These are phyloP conservation scores for Amiota communis DNA, from an alignment of 2,888 invertebrate species.

Conservation along the genomic window DNA sequence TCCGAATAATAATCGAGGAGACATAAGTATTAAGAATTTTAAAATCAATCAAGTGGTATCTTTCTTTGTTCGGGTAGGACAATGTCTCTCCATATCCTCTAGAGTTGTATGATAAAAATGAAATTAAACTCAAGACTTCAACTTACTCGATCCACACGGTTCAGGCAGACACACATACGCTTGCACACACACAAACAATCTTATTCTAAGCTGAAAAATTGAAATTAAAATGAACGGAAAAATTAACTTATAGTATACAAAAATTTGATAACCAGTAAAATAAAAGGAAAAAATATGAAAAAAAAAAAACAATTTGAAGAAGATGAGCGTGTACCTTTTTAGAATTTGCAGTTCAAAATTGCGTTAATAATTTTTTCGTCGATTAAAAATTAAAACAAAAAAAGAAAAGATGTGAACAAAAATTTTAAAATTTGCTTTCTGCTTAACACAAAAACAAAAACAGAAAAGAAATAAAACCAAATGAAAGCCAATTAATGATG, in stretches of 20 bases:
- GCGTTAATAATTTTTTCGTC: conserved; percentile 53
- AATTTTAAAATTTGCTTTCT: conserved; percentile 15
- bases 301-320: conserved; percentile 42
- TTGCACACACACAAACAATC: conserved; percentile 35
- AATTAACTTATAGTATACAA: too few species aligned
- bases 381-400: conserved; percentile 39
- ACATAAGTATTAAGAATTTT: too few species aligned
- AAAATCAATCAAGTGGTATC: too few species aligned
- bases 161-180: too few species aligned
- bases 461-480: background rate
- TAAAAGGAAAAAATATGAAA: conserved; percentile 32
- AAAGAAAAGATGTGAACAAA: background rate
- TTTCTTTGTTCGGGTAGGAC: too few species aligned
- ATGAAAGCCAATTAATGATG: background rate
- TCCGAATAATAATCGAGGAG: too few species aligned
- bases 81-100: too few species aligned
- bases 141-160: too few species aligned
- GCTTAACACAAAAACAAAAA: conserved; percentile 15
- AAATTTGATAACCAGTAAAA: background rate
- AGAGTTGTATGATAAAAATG: too few species aligned
- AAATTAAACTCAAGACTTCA: too few species aligned
- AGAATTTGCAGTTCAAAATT: conserved; percentile 73
- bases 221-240: too few species aligned
- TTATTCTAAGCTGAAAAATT: background rate
- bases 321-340: conserved; percentile 68